A percentile compares a stretch with the other conserved stretches of the same genome.
Conservation (phyloP, 2,113 vertebrate species). For the Phasianus colchicus region DNA sequence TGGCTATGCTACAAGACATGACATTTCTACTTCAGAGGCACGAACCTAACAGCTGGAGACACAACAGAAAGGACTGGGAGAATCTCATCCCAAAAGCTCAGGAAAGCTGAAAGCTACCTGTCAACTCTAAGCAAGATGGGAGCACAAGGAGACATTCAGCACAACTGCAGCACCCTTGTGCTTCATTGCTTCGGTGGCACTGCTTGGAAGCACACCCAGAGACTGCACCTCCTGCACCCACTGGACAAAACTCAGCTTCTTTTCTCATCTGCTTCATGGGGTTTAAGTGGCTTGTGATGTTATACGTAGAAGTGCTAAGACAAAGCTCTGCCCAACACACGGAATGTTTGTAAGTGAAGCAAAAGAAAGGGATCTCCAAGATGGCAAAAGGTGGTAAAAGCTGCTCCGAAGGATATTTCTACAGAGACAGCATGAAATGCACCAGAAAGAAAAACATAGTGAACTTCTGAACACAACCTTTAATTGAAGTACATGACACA, state of each 20-base stretch:
- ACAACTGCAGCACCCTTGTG: not conserved
- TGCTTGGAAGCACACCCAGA: not conserved
- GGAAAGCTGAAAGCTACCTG: not conserved
- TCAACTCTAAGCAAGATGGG: not conserved
- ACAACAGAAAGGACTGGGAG: not conserved
- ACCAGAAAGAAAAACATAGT: not conserved
- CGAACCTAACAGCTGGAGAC: conserved; percentile 7
- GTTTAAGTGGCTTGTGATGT: not conserved
- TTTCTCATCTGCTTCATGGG: accelerated
- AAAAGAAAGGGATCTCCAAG: not conserved
- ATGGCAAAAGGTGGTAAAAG: not conserved
- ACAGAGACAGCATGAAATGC: not conserved
- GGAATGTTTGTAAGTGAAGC: not conserved
- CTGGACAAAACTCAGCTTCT: not conserved
- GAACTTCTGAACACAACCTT: not conserved
- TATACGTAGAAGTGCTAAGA: not conserved
- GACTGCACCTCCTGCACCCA: not conserved
- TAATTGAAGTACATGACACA: not conserved
- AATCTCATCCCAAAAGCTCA: not conserved
- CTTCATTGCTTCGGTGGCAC: not conserved
- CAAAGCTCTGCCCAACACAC: not conserved
- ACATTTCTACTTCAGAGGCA: conserved; percentile 11
- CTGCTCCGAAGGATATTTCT: not conserved
- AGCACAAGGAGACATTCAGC: not conserved
- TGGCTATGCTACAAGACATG: not conserved